Conservation (phyloP, 2,888 invertebrate species). For the Amphipoea lucens region DNA sequence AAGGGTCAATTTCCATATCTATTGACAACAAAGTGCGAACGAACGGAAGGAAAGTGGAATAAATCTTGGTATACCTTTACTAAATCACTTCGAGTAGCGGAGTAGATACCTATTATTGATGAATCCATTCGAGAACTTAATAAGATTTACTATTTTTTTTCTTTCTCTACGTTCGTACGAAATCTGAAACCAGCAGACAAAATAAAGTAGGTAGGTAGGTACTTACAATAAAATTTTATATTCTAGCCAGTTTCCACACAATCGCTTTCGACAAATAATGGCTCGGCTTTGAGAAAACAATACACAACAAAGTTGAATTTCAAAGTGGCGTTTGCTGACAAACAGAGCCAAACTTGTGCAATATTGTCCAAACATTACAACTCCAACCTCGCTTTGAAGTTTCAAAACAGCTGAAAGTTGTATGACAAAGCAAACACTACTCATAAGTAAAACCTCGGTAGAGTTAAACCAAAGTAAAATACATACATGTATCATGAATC, state of each 20-base stretch:
- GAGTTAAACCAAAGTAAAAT: not conserved
- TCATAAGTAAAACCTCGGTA: not conserved
- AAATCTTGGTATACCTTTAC: conserved; percentile 62
- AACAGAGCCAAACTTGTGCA: conserved; percentile 39
- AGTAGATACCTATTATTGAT: conserved; percentile 26
- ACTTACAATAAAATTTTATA: conserved; percentile 1
- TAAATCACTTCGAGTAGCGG: conserved; percentile 38
- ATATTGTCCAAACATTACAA: conserved; percentile 53
- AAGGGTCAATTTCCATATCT: conserved; percentile 71
- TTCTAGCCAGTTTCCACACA: conserved; percentile 12
- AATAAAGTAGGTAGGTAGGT: not conserved
- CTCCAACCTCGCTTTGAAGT: conserved; percentile 40
- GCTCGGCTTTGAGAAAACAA: conserved; percentile 32
- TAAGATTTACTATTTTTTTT: conserved; percentile 18
- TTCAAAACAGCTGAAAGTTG: conserved; percentile 37
- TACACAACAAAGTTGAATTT: conserved; percentile 38
- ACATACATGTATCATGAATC: not conserved
- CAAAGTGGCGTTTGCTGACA: conserved; percentile 24
- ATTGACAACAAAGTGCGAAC: conserved; percentile 63
- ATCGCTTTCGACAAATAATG: conserved; percentile 25
- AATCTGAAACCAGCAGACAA: conserved; percentile 16
- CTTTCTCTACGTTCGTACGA: conserved; percentile 4
- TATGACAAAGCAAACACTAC: conserved; percentile 30
- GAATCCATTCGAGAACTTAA: conserved; percentile 59
- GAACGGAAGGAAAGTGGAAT: conserved; percentile 54